Conservation (phyloP, 2,888 invertebrate genomes). For the Cheilosia pagana region DNA sequence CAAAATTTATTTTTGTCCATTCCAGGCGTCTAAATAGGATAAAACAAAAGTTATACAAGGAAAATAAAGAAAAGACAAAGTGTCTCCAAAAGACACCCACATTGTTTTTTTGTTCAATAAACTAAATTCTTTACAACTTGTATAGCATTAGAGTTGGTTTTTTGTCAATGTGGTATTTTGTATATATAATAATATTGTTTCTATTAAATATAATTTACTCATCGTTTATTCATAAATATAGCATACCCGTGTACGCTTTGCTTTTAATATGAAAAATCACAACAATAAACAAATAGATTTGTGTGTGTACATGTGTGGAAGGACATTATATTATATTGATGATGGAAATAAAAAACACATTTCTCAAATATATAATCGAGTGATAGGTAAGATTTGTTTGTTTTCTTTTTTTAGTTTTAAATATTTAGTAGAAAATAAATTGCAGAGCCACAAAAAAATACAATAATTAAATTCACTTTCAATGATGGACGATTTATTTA, state of each 20-base stretch:
- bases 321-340: constrained; percentile 67
- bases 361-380: constrained; percentile 63
- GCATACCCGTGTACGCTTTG: constrained; percentile 30
- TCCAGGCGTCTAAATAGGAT: constrained; percentile 51
- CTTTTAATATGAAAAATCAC: constrained; percentile 66
- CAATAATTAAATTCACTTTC: constrained; percentile 73
- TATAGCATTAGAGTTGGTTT: constrained; percentile 12
- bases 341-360: constrained; percentile 62
- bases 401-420: background rate
- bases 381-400: constrained; percentile 46
- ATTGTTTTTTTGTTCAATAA: constrained; percentile 24
- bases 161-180: constrained; percentile 36
- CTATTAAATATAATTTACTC: constrained; percentile 60
- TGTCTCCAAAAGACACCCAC: constrained; percentile 42
- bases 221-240: constrained; percentile 52
- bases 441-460: constrained; percentile 69
- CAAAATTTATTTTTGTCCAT: constrained; percentile 44
- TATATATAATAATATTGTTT: constrained; percentile 59
- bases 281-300: constrained; percentile 74
- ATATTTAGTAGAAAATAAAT: constrained; percentile 62
- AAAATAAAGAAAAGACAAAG: constrained; percentile 13
- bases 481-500: constrained; percentile 75
- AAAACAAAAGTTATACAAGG: constrained; percentile 22
- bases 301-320: constrained; percentile 66
- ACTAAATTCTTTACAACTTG: constrained; percentile 11